phyloP scores from a whole-genome alignment of 1,140 invertebrate species.

The Neodiprion virginianus region DNA sequence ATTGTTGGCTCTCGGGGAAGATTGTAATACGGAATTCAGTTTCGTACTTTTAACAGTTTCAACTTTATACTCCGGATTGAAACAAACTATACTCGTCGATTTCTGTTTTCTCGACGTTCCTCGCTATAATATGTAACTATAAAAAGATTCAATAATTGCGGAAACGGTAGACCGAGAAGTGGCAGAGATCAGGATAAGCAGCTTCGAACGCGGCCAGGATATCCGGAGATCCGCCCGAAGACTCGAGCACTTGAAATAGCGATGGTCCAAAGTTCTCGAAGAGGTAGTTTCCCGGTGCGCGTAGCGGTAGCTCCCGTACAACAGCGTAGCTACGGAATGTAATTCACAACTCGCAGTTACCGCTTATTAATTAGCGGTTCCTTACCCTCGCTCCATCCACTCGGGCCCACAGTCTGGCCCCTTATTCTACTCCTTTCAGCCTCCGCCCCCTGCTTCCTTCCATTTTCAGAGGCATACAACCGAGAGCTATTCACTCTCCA shows the following conservation, averaged over 20 bases:
- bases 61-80: background rate
- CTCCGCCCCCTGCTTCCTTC: background rate
- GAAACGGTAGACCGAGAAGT: no score
- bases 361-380: constrained; percentile 5
- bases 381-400: background rate
- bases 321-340: no score
- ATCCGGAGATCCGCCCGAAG: background rate
- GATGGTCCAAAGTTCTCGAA: background rate
- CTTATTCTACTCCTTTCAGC: no score
- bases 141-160: background rate
- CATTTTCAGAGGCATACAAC: background rate
- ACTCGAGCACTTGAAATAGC: background rate
- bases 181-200: no score
- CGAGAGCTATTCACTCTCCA: background rate
- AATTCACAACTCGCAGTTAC: background rate
- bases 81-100: background rate
- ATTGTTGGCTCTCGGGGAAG: background rate
- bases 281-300: no score
- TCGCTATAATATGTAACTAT: background rate
- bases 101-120: background rate
- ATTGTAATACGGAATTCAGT: background rate
- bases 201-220: no score
- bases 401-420: no score
- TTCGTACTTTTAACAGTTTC: background rate
- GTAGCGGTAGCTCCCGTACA: no score